phyloP scores from a whole-genome alignment of 2,888 invertebrate genomes.

The Orthosia incerta region DNA sequence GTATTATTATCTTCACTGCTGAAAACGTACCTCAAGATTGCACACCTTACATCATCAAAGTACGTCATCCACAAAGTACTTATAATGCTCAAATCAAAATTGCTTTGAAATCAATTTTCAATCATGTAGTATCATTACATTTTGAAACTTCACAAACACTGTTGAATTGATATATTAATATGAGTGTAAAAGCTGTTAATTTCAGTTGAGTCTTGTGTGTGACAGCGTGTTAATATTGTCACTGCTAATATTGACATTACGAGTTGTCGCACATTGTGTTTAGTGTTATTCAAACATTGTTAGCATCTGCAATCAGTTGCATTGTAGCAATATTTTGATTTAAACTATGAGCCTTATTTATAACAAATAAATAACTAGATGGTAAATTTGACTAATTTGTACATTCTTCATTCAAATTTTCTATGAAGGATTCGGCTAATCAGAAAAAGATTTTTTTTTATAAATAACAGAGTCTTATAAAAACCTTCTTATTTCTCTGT shows the following conservation, averaged over 20 bases:
- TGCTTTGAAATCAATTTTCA: neutral
- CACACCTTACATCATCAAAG: too few relatives aligned
- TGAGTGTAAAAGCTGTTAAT: conserved; percentile 28
- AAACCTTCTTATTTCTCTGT: too few relatives aligned
- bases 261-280: conserved; percentile 23
- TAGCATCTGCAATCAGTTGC: conserved; percentile 33
- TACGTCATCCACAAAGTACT: too few relatives aligned
- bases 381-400: too few relatives aligned
- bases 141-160: neutral
- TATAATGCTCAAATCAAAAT: neutral
- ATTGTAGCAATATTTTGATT: neutral
- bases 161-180: conserved; percentile 9
- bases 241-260: conserved; percentile 42
- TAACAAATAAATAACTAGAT: too few relatives aligned
- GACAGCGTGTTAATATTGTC: conserved; percentile 42
- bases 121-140: neutral
- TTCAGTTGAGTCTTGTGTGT: conserved; percentile 27
- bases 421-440: too few relatives aligned
- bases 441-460: too few relatives aligned
- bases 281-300: conserved; percentile 36
- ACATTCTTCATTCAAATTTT: too few relatives aligned
- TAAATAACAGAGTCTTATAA: too few relatives aligned
- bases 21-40: too few relatives aligned
- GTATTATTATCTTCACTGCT: too few relatives aligned
- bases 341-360: too few relatives aligned